A percentile compares a stretch with the other conserved stretches of the same genome.
Evolutionary conservation across 2,113 vertebrate genomes (phyloP).

Genomic region (Albula glossodonta): DNA sequence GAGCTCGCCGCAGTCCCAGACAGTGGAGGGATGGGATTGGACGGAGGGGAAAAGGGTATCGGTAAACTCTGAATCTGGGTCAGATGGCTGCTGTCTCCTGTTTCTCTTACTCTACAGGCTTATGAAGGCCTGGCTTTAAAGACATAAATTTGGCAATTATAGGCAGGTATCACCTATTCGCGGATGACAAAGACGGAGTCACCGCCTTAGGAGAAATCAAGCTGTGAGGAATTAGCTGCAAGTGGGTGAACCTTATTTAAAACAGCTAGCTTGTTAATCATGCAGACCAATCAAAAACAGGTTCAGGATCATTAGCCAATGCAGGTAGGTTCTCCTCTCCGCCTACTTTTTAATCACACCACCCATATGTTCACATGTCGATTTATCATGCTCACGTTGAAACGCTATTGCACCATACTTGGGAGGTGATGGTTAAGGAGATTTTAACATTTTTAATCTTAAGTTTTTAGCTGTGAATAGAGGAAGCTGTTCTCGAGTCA

Average conservation of each 20-base stretch:
- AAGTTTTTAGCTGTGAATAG: not conserved
- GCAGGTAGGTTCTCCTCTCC: not conserved
- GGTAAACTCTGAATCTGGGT: conserved; percentile 18
- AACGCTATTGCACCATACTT: not conserved
- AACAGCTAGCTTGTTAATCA: not conserved
- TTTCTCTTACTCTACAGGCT: not conserved
- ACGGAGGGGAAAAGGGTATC: not conserved
- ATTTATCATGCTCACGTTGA: not conserved
- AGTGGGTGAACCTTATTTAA: not conserved
- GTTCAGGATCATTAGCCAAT: not conserved
- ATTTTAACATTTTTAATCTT: too few relatives aligned
- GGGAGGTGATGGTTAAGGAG: not conserved
- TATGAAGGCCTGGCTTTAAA: not conserved
- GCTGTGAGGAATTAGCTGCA: not conserved
- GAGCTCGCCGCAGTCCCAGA: not conserved
- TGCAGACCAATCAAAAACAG: not conserved
- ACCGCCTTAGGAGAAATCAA: not conserved
- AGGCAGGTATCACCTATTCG: not conserved
- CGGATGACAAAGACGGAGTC: not conserved
- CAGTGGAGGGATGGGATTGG: not conserved
- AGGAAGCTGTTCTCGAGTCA: not conserved
- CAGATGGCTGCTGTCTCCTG: conserved; percentile 13
- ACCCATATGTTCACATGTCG: not conserved
- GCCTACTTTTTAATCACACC: not conserved
- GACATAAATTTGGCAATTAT: not conserved